A percentile compares a stretch with the other conserved stretches of the same genome.
phyloP scores from a whole-genome alignment of 1,140 invertebrate species.

The Orius laevigatus region DNA sequence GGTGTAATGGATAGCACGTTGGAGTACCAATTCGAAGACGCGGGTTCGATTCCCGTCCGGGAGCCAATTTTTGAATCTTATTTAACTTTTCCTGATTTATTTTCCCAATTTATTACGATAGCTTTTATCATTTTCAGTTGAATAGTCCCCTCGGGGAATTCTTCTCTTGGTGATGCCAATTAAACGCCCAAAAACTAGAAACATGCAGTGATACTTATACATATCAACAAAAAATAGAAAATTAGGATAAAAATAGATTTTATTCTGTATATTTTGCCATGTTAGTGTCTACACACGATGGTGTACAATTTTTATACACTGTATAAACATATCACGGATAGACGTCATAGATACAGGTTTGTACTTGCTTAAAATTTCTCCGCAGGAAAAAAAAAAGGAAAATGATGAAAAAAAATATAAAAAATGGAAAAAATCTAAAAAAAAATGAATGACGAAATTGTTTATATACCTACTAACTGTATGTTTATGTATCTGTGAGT shows the following conservation, averaged over 20 bases:
- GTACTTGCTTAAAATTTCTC: conserved; percentile 5
- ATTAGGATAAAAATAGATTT: too few relatives aligned
- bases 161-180: too few relatives aligned
- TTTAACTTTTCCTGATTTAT: too few relatives aligned
- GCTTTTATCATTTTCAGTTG: too few relatives aligned
- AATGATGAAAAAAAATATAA: conserved; percentile 1
- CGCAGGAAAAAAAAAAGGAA: background rate
- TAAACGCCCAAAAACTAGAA: too few relatives aligned
- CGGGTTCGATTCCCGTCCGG: background rate
- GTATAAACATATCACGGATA: conserved; percentile 3
- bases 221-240: too few relatives aligned
- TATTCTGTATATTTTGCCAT: too few relatives aligned
- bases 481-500: conserved; percentile 11
- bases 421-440: conserved; percentile 5
- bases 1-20: background rate
- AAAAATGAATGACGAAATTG: background rate
- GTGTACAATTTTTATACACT: conserved; percentile 1
- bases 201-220: too few relatives aligned
- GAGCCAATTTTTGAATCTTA: too few relatives aligned
- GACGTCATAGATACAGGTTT: background rate
- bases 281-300: background rate
- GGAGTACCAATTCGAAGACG: background rate
- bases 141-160: too few relatives aligned
- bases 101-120: too few relatives aligned
- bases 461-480: conserved; percentile 10